Evolutionary conservation across 2,888 invertebrate genomes (phyloP).

Genomic region (Acanthosepion esculentum): DNA sequence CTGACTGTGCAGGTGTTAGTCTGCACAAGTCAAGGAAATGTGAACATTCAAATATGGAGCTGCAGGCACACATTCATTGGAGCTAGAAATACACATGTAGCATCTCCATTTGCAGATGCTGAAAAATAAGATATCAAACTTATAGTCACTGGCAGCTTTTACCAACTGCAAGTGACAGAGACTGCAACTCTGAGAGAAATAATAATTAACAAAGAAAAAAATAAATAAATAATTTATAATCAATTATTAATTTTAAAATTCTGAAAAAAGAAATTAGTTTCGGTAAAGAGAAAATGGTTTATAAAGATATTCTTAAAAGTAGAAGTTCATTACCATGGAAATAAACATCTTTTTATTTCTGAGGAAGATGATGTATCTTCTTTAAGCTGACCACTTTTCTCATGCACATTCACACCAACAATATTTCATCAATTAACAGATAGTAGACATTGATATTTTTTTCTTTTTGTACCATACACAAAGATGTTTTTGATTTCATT

Average conservation of each 20-base stretch:
- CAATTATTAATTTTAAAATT: not conserved
- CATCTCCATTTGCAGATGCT: not conserved
- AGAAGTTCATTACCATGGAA: not conserved
- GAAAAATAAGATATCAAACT: not conserved
- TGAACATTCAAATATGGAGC: slow-evolving; percentile 2
- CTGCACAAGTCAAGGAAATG: slow-evolving; percentile 4
- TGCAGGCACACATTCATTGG: slow-evolving; percentile 23
- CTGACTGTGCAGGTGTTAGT: not conserved
- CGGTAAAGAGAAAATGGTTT: not conserved
- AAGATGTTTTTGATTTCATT: not conserved
- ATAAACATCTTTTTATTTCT: not conserved
- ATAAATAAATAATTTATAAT: not conserved
- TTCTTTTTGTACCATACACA: not conserved
- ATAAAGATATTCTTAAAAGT: not conserved
- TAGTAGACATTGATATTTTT: not conserved
- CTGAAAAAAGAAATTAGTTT: not conserved
- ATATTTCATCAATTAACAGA: not conserved
- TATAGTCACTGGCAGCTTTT: not conserved
- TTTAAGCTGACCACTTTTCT: not conserved
- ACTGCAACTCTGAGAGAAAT: not conserved
- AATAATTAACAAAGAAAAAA: not conserved
- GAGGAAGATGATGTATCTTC: not conserved
- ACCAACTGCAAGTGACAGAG: not conserved
- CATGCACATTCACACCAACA: not conserved
- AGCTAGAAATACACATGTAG: slow-evolving; percentile 20